Conservation (phyloP, 2,888 invertebrate genomes). For the Dynastes hyllus region DNA sequence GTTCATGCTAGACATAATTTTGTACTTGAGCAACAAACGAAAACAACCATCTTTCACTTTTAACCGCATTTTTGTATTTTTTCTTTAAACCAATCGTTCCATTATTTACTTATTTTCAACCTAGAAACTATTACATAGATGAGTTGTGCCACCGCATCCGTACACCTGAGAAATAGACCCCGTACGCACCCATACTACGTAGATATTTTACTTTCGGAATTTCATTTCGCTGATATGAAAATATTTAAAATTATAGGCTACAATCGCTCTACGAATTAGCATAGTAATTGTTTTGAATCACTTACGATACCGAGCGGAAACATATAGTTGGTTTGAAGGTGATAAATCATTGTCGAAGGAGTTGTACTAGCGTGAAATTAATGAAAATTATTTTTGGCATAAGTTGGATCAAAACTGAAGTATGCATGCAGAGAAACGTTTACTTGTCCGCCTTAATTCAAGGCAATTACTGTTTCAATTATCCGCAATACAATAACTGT, state of each 20-base stretch:
- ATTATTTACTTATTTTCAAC: neutral
- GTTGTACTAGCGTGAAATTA: too few species aligned
- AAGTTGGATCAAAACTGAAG: too few species aligned
- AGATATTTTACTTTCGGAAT: conserved; percentile 10
- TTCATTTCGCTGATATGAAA: neutral
- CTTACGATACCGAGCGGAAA: neutral
- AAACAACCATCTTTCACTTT: conserved; percentile 54
- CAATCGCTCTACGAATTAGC: neutral
- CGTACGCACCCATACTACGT: neutral
- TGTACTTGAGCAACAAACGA: neutral
- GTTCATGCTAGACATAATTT: too few species aligned
- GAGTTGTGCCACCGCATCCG: neutral
- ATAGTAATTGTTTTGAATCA: neutral
- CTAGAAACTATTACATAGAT: neutral
- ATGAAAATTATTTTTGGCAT: too few species aligned
- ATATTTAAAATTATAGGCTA: neutral
- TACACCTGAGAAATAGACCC: neutral
- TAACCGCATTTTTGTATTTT: conserved; percentile 55
- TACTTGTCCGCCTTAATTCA: too few species aligned
- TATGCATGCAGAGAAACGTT: too few species aligned
- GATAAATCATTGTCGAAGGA: too few species aligned
- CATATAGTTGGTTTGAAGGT: neutral
- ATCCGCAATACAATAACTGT: too few species aligned
- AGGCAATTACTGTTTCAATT: too few species aligned
- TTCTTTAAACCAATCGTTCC: conserved; percentile 4